Base-by-base conservation (phyloP, 2,888 invertebrate species). In the Trissoscelio sp. region DNA sequence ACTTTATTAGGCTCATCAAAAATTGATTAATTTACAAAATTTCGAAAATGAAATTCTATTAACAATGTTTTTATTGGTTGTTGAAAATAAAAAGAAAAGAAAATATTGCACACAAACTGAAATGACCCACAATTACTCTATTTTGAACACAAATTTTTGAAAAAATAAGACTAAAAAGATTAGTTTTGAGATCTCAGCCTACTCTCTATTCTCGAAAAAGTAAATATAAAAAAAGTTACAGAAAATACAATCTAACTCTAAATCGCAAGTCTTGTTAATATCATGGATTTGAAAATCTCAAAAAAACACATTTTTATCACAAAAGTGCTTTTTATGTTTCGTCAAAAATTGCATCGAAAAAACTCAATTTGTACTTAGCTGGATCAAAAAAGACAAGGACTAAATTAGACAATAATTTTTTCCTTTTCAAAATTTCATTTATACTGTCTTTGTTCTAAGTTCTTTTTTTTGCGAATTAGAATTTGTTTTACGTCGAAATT, bases 361-460 rank as follows among this genome's bases (percentile, higher is more conserved):
- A 42, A 58, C 39, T 22, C 16, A 24, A 58, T 58, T 60, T 60
- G 22, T 60, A 58, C 58, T 34, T 11, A 18, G 2, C 12, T 39
- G 16, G 18, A 42, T 44, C 7, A 6, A 20, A 18, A 12, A 39
- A 24, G 60, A 44, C 60, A 44, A 60, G 60, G 60, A 60, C 28
- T 44, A 44, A 60, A 60, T 60, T 24, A 60, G 20, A 60, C 42
- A 60, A 44, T 44, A 12, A 20, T 39, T 22, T 1, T 31, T 34
- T 57, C 2, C 3, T 31, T 55, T 55, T 16, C 22, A 58, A 58
- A 58, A 39, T 57, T 57, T 39, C 37, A 58, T 58, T 57, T 57
- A 20, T 34, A 57, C 24, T 51, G 24, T 51, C 24, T 51, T 24
- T 51, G 20, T 20, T 46, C 46, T 20, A n/a, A n/a, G n/a, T n/a